Percentiles rank a stretch among this genome's conserved stretches.
Evolutionary conservation across 1,140 invertebrate genomes (phyloP).

Genomic region (Ruditapes philippinarum): DNA sequence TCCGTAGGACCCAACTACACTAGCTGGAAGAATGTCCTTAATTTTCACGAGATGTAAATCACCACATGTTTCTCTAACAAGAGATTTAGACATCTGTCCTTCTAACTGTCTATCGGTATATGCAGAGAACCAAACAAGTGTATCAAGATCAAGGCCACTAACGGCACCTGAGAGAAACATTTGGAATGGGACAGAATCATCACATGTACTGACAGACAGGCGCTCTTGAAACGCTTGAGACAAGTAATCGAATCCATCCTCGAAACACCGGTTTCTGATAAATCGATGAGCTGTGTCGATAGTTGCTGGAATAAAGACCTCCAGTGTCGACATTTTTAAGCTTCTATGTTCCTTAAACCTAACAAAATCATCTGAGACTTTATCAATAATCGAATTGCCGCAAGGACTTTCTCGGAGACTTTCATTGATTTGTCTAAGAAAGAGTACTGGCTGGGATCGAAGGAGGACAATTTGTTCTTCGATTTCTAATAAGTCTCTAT

Average conservation of each 20-base stretch:
- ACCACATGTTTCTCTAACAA: not conserved
- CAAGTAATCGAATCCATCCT: slow-evolving; percentile 12
- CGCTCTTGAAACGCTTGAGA: slow-evolving; percentile 38
- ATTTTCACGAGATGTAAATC: not conserved
- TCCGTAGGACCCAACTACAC: not conserved
- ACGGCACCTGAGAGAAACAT: slow-evolving; percentile 22
- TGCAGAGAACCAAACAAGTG: slow-evolving; percentile 34
- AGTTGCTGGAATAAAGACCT: slow-evolving; percentile 35
- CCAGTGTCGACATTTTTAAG: not conserved
- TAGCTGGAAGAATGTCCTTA: not conserved
- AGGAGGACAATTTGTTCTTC: slow-evolving; percentile 12
- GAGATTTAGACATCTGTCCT: slow-evolving; percentile 39
- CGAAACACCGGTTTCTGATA: not conserved
- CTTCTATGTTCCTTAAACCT: not conserved
- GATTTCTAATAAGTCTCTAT: not conserved
- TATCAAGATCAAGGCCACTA: slow-evolving; percentile 9
- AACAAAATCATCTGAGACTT: slow-evolving; percentile 2
- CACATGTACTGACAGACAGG: slow-evolving; percentile 45
- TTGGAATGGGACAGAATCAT: slow-evolving; percentile 41
- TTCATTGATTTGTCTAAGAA: not conserved
- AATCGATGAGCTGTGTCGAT: slow-evolving; percentile 19
- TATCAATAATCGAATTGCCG: not conserved
- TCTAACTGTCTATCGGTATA: slow-evolving; percentile 42
- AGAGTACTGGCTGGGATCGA: slow-evolving; percentile 12
- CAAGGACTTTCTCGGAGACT: not conserved